These are phyloP conservation scores for Eidolon dupreanum DNA, from an alignment of 2,797 vertebrate genomes.

Conservation along the genomic window DNA sequence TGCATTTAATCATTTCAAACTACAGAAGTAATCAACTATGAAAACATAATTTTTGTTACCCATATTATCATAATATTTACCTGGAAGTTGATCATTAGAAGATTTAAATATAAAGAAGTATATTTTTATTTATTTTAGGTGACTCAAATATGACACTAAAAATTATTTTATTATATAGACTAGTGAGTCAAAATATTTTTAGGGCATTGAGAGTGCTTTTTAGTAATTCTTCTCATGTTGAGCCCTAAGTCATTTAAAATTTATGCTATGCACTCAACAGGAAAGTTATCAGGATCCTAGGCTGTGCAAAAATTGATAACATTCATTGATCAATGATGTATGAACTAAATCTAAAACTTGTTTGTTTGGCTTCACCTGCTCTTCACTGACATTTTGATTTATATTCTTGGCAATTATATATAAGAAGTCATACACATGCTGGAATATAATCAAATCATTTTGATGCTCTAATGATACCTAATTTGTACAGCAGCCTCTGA, in stretches of 20 bases:
- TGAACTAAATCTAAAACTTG: conserved; percentile 71
- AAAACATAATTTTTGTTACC: neutral
- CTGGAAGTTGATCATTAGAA: neutral
- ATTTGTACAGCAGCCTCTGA: neutral
- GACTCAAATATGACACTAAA: neutral
- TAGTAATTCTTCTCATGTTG: conserved; percentile 57
- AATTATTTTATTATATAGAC: neutral
- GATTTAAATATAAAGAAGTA: neutral
- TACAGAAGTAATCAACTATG: neutral
- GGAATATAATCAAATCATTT: conserved; percentile 50
- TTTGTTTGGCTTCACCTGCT: conserved; percentile 55
- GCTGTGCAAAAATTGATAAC: conserved; percentile 67
- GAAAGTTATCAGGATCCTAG: conserved; percentile 52
- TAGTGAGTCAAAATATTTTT: conserved; percentile 37
- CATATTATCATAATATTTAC: neutral
- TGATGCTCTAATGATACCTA: conserved; percentile 43
- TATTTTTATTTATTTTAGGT: neutral
- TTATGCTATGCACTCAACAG: conserved; percentile 62
- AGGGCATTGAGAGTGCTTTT: conserved; percentile 29
- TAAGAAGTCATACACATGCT: conserved; percentile 29
- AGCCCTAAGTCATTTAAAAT: conserved; percentile 68
- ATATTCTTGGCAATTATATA: neutral
- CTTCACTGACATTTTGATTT: conserved; percentile 63
- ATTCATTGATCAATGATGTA: conserved; percentile 75
- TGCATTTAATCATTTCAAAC: neutral